Percentiles rank a stretch among this genome's conserved stretches.
Evolutionary conservation across 2,797 vertebrate genomes (phyloP).

Genomic region (Buceros bicornis): DNA sequence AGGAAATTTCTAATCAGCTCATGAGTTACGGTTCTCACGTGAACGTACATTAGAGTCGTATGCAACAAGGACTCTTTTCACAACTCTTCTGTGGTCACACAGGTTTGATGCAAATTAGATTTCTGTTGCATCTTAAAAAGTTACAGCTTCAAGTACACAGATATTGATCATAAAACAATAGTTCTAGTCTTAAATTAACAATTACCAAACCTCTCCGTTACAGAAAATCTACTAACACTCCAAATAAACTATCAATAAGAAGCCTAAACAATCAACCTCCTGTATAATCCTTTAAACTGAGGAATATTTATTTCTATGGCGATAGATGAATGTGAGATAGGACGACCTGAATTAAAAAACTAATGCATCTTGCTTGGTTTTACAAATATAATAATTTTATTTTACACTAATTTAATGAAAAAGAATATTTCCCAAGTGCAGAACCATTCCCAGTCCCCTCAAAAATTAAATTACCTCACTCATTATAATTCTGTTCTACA

Average conservation of each 20-base stretch:
- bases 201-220: neutral
- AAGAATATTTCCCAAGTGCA: neutral
- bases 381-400: neutral
- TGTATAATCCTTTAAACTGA: neutral
- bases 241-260: neutral
- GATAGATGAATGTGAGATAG: neutral
- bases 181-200: neutral
- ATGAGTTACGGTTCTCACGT: neutral
- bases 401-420: neutral
- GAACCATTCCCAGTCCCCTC: neutral
- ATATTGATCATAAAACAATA: slow-evolving; percentile 34
- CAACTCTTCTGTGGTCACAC: neutral
- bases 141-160: slow-evolving; percentile 1
- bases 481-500: neutral
- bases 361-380: neutral
- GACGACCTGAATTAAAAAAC: neutral
- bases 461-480: slow-evolving; percentile 1
- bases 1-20: neutral
- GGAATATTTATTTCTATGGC: neutral
- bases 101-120: neutral
- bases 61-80: neutral
- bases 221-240: neutral
- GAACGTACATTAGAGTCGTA: neutral
- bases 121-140: slow-evolving; percentile 3
- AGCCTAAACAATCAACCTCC: neutral